Base-by-base conservation (phyloP, 1,140 invertebrate species). In the Trichogramma pretiosum region DNA sequence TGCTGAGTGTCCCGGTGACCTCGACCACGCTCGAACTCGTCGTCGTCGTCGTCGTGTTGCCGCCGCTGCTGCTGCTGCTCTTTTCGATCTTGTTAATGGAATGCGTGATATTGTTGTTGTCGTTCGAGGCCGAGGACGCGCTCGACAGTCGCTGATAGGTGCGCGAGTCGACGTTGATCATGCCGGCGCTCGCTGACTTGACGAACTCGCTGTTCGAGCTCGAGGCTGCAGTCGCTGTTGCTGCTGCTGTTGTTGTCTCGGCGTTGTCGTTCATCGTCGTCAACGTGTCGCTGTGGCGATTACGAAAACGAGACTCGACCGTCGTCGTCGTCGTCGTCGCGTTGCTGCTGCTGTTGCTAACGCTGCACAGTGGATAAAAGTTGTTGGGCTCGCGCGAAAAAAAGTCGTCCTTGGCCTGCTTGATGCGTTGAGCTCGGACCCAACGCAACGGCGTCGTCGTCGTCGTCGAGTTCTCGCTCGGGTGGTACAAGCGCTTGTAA, bases 161-260 rank as follows among this genome's bases (percentile, higher is more conserved):
- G 9, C 77, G 71, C 13, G 71, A 59, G 46, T 81, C 79, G 1
- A 81, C 67, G 48, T 81, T 80, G 36, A 85, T 83, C 77, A 84
- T 84, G 10, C 82, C 82, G 0, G 77, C 82, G 53, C 82, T 85
- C 2, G 80, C 78, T 19, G 81, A 84, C 56, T 85, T 82, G 2
- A 77, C 74, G 3, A 82, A 60, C 9, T 68, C 55, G 3, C 50
- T 17, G 14, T 48, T 46, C 8, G 48, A 49, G 5, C 24, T 46
- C 9, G 24, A 13, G 18, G 5, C 24, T 0, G 34, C 22, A 5
- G 13, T 32, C n/a, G n/a, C n/a, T n/a, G n/a, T n/a, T n/a, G n/a
- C n/a, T n/a, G n/a, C n/a, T n/a, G n/a, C n/a, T n/a, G n/a, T n/a
- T n/a, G n/a, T n/a, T n/a, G n/a, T n/a, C n/a, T n/a, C n/a, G n/a